Evolutionary conservation across 2,797 vertebrate species (phyloP), one percentile per base, ranked within the genome.

Genomic region (Etheostoma perlongum): DNA sequence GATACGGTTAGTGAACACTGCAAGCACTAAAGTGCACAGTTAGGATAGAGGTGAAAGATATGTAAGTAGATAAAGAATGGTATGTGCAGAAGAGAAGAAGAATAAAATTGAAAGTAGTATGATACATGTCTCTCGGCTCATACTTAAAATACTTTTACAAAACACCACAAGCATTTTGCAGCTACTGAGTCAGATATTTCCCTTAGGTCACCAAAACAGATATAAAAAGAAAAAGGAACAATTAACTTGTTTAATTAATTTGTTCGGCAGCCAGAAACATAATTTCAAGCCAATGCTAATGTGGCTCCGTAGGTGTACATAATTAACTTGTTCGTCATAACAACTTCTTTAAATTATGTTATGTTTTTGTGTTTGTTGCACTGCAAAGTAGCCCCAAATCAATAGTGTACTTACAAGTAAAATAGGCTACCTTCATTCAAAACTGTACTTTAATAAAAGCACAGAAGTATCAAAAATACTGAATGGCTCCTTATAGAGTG

Each of bases 111-210:
- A 8, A 33, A 33, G 33, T 33, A 33, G 33, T 2, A 8, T 33
- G 6, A 33, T 33, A 33, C 33, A 33, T 33, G 33, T 33, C 33
- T 33, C 33, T 33, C 30, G 1, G 30, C 33, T 33, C 33, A 8
- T 33, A 7, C 1, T 33, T 7, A 33, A 33, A 33, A 33, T 33
- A 33, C 33, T 33, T 33, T 7, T 33, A 33, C 33, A 36, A 10
- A 9, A 36, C 33, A 33, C 8, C 6, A 33, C 30, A 30, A 30
- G 30, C 5, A 5, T 42, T 72, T 65, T 40, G 23, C 42, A 47
- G 52, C 67, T 23, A 2, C 48, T 30, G 6, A 69, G 49, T 40
- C 48, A 30, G 23, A 36, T 58, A 70, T 72, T 71, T 77, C 59
- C 47, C 33, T 64, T 23, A 23, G 33, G 33, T 25, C 40, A 21